A percentile compares a stretch with the other conserved stretches of the same genome.
Evolutionary conservation across 2,797 vertebrate genomes (phyloP).

Genomic region (Sardinella longiceps): DNA sequence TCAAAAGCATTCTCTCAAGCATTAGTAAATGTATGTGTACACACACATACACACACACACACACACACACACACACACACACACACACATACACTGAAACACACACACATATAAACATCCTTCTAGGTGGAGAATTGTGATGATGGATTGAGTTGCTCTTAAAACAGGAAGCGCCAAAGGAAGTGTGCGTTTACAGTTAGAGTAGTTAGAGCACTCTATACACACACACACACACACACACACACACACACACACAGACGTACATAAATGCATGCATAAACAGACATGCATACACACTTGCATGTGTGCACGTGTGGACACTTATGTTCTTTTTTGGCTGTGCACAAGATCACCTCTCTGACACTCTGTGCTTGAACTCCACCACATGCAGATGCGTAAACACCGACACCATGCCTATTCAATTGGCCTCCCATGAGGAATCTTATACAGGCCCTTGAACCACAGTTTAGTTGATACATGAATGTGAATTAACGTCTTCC

Average conservation of each 20-base stretch:
- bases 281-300: background rate
- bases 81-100: background rate
- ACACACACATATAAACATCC: background rate
- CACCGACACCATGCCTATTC: too few relatives aligned
- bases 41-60: background rate
- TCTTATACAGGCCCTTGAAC: too few relatives aligned
- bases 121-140: conserved; percentile 5
- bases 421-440: too few relatives aligned
- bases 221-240: conserved; percentile 48
- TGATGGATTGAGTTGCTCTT: conserved; percentile 9
- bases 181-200: conserved; percentile 4
- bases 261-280: background rate
- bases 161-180: conserved; percentile 4
- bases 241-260: conserved; percentile 23
- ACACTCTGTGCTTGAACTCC: background rate
- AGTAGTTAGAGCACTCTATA: conserved; percentile 31
- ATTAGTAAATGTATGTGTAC: background rate
- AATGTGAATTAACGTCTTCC: too few relatives aligned
- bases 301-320: background rate
- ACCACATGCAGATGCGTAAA: background rate
- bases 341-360: background rate
- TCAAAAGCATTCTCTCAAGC: background rate
- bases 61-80: background rate
- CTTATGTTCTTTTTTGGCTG: background rate
- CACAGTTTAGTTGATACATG: too few relatives aligned